Base-by-base conservation (phyloP, 2,113 vertebrate genomes). In the Nycticryphes semicollaris region DNA sequence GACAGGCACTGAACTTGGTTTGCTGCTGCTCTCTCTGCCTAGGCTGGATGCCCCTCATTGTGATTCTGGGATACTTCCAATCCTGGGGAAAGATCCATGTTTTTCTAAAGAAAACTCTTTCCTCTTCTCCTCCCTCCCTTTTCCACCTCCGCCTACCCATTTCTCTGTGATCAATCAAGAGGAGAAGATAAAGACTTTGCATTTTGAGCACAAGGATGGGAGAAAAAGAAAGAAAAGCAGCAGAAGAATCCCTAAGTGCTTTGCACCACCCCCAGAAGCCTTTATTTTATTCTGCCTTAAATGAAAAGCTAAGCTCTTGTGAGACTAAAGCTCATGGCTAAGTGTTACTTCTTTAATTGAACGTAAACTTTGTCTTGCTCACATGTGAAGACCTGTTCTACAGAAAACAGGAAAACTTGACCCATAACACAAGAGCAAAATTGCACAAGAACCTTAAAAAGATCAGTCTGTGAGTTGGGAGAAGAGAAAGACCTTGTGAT, bases 151-250 rank as follows among this genome's bases (percentile, higher is more conserved):
- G 12, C 77, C 77, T 70, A 89, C 51, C 30, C 60, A 84, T 94
- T 93, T 84, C 14, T 68, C 87, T 96, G 84, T 93, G 51, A 70
- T 95, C 84, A 85, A 45, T 91, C 78, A 95, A 94, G 39, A 30
- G 93, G 37, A 97, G 43, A 97, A 87, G 63, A 95, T 30, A 90
- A 85, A 93, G 56, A 25, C 56, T 95, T 92, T 94, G 64, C 60
- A 94, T 97, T 97, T 90, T 83, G 87, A 91, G 68, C 43, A 83
- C 7, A 91, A 73, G 35, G 14, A 60, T 63, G 30, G 13, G 35
- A 84, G 47, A 81, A 88, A 94, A 87, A 72, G 14, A 54, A 90
- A 74, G 23, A 76, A 69, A 86, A 68, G 17, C 35, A 68, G 16
- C 31, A 70, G 37, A 37, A 69, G 13, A 64, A 41, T 67, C 14